A percentile compares a stretch with the other conserved stretches of the same genome.
Conservation (phyloP, 2,113 vertebrate genomes). For the Pseudorhombus dupliciocellatus region DNA sequence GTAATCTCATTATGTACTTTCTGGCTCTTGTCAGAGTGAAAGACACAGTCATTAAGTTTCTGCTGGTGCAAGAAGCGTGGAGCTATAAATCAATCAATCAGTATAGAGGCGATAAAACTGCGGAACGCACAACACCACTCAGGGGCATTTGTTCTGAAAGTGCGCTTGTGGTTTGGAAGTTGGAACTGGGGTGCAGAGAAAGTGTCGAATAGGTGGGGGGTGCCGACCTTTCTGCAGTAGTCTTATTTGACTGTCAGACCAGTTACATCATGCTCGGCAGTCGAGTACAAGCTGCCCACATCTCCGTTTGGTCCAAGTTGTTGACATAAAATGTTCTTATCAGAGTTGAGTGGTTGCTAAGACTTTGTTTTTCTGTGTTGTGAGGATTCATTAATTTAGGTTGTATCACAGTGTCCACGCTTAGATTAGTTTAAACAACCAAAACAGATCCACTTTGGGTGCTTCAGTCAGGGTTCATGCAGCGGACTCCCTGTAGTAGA, state of each 20-base stretch:
- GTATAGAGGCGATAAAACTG: neutral
- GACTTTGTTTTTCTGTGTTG: slow-evolving; percentile 30
- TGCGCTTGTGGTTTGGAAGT: slow-evolving; percentile 52
- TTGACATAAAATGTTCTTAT: slow-evolving; percentile 31
- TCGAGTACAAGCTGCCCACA: slow-evolving; percentile 1
- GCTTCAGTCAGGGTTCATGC: neutral
- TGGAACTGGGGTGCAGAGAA: neutral
- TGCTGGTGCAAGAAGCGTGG: slow-evolving; percentile 43
- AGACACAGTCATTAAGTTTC: slow-evolving; percentile 54
- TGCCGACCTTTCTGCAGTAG: slow-evolving; percentile 23
- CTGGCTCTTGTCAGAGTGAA: slow-evolving; percentile 47
- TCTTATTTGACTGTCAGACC: neutral
- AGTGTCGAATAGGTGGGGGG: neutral
- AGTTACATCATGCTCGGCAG: neutral
- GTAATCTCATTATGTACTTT: slow-evolving; percentile 35
- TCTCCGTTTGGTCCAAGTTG: neutral
- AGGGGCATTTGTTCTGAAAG: slow-evolving; percentile 16
- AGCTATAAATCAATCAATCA: slow-evolving; percentile 52
- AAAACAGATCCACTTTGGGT: neutral
- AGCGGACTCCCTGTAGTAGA: too few species aligned
- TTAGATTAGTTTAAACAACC: slow-evolving; percentile 29
- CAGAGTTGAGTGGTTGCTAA: slow-evolving; percentile 18
- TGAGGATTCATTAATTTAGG: slow-evolving; percentile 14
- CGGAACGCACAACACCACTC: slow-evolving; percentile 1
- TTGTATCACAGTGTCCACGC: slow-evolving; percentile 10